Evolutionary conservation across 2,888 invertebrate genomes (phyloP).

Genomic region (Microctonus aethiopoides): DNA sequence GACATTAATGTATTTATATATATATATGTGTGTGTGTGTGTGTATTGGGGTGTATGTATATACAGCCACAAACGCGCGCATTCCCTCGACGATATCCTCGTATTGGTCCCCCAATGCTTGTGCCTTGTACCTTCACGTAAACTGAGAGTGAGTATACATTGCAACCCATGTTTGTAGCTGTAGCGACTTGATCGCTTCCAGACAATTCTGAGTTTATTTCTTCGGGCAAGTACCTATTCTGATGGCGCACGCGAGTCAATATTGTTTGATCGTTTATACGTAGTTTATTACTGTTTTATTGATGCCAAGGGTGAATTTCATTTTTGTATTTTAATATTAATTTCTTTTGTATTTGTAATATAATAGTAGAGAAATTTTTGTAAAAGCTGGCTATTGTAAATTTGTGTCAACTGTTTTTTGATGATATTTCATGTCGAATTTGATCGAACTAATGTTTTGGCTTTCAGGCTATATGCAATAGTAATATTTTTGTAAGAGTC

Average conservation of each 20-base stretch:
- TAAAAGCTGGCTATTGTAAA: no score
- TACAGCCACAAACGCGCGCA: conserved; percentile 6
- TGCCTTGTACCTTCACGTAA: conserved; percentile 11
- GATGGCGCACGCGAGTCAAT: conserved; percentile 8
- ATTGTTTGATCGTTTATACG: conserved; percentile 16
- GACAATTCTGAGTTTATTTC: conserved; percentile 25
- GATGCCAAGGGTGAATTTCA: conserved; percentile 2
- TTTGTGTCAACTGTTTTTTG: no score
- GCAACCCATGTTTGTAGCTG: conserved; percentile 21
- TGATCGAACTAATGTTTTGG: no score
- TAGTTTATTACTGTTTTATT: conserved; percentile 7
- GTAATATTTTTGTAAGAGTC: no score
- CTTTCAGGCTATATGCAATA: no score
- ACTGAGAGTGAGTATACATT: conserved; percentile 11
- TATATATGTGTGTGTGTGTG: conserved; percentile 10
- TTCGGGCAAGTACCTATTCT: conserved; percentile 18
- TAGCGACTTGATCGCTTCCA: conserved; percentile 26
- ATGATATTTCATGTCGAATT: no score
- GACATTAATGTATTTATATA: conserved; percentile 25
- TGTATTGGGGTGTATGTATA: neutral
- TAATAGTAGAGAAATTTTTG: no score
- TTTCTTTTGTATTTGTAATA: no score
- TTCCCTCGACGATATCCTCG: conserved; percentile 8
- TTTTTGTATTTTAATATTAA: conserved; percentile 4
- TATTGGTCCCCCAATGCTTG: conserved; percentile 19